Percentiles rank a stretch among this genome's conserved stretches.
These are phyloP conservation scores for Tenebrosternarchus preto DNA, from an alignment of 2,113 vertebrate genomes.

Conservation along the genomic window DNA sequence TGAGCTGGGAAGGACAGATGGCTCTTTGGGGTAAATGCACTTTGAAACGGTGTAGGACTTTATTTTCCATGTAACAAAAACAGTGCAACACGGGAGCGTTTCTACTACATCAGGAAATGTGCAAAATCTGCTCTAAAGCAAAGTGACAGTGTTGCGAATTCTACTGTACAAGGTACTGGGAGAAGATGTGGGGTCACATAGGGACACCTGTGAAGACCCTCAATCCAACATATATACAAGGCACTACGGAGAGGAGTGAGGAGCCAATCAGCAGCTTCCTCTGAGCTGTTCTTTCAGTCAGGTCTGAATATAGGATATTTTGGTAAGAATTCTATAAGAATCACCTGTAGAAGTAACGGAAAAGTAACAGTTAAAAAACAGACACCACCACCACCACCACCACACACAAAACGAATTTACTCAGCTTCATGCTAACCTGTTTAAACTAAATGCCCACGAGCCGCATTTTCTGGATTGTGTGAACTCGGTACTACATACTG, in stretches of 20 bases:
- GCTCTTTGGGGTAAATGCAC: constrained; percentile 77
- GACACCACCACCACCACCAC: no score
- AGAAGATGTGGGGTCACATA: constrained; percentile 52
- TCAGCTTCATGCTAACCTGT: no score
- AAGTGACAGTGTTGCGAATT: constrained; percentile 78
- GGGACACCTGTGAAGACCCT: constrained; percentile 83
- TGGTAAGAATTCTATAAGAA: constrained; percentile 99
- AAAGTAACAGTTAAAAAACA: not conserved
- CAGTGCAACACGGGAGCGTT: constrained; percentile 83
- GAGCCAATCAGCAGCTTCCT: constrained; percentile 74
- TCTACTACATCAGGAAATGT: constrained; percentile 82
- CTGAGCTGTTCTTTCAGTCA: constrained; percentile 83
- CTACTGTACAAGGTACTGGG: constrained; percentile 73
- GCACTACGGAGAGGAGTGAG: constrained; percentile 96
- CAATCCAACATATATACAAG: constrained; percentile 94
- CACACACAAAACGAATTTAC: no score
- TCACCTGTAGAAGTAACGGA: constrained; percentile 83
- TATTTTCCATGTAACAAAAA: constrained; percentile 65
- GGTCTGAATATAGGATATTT: constrained; percentile 99
- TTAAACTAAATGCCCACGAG: no score
- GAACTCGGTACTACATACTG: no score
- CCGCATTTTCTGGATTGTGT: no score
- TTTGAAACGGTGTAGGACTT: constrained; percentile 62
- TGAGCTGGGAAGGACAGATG: constrained; percentile 54
- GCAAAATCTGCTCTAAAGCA: constrained; percentile 93